Conservation (phyloP, 2,113 vertebrate species). For the Antechinus flavipes region DNA sequence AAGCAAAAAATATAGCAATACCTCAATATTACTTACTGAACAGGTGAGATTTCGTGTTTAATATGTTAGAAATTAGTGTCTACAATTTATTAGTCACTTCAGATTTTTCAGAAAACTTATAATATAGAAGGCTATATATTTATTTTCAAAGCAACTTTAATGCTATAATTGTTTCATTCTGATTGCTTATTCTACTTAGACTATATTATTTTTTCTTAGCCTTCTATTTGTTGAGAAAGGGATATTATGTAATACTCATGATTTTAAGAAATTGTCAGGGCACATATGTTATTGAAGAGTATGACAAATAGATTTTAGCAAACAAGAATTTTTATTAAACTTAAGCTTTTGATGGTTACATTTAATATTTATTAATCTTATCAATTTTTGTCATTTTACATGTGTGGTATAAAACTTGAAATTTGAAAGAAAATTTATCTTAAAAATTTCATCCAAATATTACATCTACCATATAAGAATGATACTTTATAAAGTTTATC, state of each 20-base stretch:
- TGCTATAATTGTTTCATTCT: background rate
- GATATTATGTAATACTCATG: background rate
- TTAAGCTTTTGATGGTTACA: constrained; percentile 35
- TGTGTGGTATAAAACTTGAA: background rate
- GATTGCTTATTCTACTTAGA: background rate
- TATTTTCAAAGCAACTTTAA: background rate
- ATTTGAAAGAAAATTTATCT: background rate
- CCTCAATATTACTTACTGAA: constrained; percentile 98
- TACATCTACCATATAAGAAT: background rate
- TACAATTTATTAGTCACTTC: background rate
- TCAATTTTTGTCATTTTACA: constrained; percentile 26
- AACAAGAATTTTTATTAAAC: constrained; percentile 10
- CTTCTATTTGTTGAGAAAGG: constrained; percentile 41
- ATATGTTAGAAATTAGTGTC: constrained; percentile 14
- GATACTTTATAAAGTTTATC: background rate
- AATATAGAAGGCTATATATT: constrained; percentile 11
- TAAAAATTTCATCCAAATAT: background rate
- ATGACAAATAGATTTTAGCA: background rate
- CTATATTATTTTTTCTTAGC: constrained; percentile 30
- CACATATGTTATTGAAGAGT: constrained; percentile 6
- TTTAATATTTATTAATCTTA: constrained; percentile 49
- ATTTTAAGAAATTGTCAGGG: constrained; percentile 30
- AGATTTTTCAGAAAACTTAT: background rate
- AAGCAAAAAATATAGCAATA: constrained; percentile 99
- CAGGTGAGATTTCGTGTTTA: constrained; percentile 87